Evolutionary conservation across 2,888 invertebrate genomes (phyloP), one percentile per base, ranked within the genome.

Genomic region (Colletes collaris): DNA sequence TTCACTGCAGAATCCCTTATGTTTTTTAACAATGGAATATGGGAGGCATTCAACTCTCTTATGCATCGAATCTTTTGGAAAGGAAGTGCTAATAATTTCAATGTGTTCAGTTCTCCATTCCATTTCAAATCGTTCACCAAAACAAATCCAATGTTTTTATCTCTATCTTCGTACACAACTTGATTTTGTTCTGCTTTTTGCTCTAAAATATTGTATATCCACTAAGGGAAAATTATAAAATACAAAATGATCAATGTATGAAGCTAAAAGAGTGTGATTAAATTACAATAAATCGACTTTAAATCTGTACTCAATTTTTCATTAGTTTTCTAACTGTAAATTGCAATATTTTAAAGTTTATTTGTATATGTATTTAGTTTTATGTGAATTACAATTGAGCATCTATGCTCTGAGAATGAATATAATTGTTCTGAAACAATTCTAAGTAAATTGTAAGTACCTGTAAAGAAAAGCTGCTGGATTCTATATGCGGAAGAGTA

Each of bases 151-250:
- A 93, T 95, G 59, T 95, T 95, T 1, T 96, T 95, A 91, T 97
- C 96, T 5, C 94, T 88, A 92, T 98, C 97, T 92, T 97, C 97
- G 91, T 95, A 97, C 6, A 98, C 94, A 63, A 99, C 96, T 82
- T 98, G 95, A 37, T 99, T 99, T 2, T 94, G 94, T 94, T 99
- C 99, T 62, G 96, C 96, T 92, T 97, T 97, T 89, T 98, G 98
- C 72, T 98, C 97, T 68, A 99, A 93, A 81, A 99, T 98, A 92
- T 99, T 99, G 93, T 97, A 97, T 0, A 99, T 97, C 99, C 99
- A 99, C 97, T 99, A 27, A 27, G 2, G 93, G 27, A 95, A 95
- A 80, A 72, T 82, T 69, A 49, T 37, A 68, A 73, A 60, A 74
- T 52, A 46, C 8, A 60, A 65, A n/a, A 49, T 60, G 10, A 50